phyloP scores from a whole-genome alignment of 2,797 vertebrate genomes.

The Anguilla pacifica region DNA sequence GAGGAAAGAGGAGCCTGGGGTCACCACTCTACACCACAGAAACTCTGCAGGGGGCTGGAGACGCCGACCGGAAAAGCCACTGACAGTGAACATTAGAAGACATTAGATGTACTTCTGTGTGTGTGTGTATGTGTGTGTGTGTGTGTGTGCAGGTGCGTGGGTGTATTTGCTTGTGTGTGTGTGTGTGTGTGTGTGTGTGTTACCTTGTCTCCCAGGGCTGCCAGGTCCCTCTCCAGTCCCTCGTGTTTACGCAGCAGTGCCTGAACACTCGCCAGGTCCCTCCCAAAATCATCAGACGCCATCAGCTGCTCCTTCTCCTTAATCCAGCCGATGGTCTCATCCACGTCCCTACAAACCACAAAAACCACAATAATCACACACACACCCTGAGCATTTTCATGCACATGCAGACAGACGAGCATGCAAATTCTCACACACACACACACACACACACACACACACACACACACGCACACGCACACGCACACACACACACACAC shows the following conservation, averaged over 20 bases:
- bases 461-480: background rate
- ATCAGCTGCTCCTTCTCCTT: slow-evolving; percentile 98
- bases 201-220: slow-evolving; percentile 94
- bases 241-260: slow-evolving; percentile 94
- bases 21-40: background rate
- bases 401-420: background rate
- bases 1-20: background rate
- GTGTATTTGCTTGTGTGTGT: background rate
- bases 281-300: slow-evolving; percentile 97
- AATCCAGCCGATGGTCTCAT: slow-evolving; percentile 99
- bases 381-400: background rate
- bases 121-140: background rate
- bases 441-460: background rate
- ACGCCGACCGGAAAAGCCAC: background rate
- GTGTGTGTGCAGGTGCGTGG: background rate
- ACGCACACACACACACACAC: background rate
- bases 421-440: background rate
- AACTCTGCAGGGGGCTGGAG: background rate
- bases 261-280: slow-evolving; percentile 94
- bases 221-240: slow-evolving; percentile 94
- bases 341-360: slow-evolving; percentile 83
- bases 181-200: background rate
- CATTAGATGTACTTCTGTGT: background rate
- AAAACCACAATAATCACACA: background rate
- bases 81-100: too few species aligned